Base-by-base conservation (phyloP, 2,888 invertebrate species). In the Aquatica leii region DNA sequence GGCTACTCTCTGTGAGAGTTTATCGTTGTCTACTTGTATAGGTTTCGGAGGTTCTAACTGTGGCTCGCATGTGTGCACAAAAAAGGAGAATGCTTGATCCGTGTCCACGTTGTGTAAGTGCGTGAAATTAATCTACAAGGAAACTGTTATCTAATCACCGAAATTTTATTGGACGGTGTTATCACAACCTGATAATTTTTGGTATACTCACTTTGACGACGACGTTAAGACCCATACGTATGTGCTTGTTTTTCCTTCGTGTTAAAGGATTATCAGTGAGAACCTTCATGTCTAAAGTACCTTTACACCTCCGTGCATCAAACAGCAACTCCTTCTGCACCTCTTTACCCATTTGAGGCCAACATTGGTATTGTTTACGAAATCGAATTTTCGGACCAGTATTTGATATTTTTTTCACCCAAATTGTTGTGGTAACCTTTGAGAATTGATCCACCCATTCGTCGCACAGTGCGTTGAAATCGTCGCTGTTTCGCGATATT, bases 361-460 rank as follows among this genome's bases (percentile, higher is more conserved):
- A 82, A 65, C 82, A 82, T 63, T 82, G 81, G 67, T 82, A 82
- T 67, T 81, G 81, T 71, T 82, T 82, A 59, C 82, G 69, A 71
- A 81, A 82, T 62, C 77, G 74, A 62, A 82, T 80, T 76, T 81
- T 81, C 24, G 81, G 81, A 2, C 82, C 82, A 3, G 81, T 81
- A 69, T 82, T 82, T 49, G 81, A 81, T 67, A 80, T 79, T 71
- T 81, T 82, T 70, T 81, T 80, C 35, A 78, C 81, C 82, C 82
- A 82, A 67, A 81, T 75, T 40, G 82, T 81, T 58, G 77, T 74
- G 43, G 82, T 81, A 60, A 75, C 74, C 62, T 75, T 74, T 35
- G 82, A 81, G 74, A 82, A 82, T 53, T 77, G 67, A 66, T 81
- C 80, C 57, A 81, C 81, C 81, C 81, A 82, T 68, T 80, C 74